Conservation (phyloP, 2,113 vertebrate species). For the Butorides virescens region DNA sequence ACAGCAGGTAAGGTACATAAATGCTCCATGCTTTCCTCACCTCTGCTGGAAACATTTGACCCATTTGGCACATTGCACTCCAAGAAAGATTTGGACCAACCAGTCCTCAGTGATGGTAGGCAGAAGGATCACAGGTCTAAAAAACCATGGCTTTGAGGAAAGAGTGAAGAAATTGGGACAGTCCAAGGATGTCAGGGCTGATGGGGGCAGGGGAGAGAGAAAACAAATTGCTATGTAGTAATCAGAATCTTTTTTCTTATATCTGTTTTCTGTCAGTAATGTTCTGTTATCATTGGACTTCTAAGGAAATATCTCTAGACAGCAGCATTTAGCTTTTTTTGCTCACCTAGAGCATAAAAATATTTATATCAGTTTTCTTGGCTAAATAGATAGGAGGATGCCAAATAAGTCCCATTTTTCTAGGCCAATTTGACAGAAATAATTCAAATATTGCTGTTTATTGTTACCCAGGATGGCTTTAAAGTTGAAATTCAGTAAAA, state of each 20-base stretch:
- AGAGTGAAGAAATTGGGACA: neutral
- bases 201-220: neutral
- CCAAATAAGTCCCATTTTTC: constrained; percentile 36
- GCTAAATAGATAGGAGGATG: neutral
- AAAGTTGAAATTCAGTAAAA: constrained; percentile 33
- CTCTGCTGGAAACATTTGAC: neutral
- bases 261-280: constrained; percentile 12
- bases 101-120: neutral
- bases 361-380: constrained; percentile 11
- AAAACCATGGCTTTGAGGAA: neutral
- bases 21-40: neutral
- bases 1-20: neutral
- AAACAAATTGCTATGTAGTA: neutral
- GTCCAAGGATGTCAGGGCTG: neutral
- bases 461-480: constrained; percentile 24
- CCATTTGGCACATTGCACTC: neutral
- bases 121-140: neutral
- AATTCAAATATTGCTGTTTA: neutral
- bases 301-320: constrained; percentile 28
- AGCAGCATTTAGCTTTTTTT: constrained; percentile 38
- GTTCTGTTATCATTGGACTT: constrained; percentile 40
- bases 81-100: neutral
- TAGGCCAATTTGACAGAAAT: constrained; percentile 25
- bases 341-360: neutral
- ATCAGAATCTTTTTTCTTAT: neutral